phyloP scores from a whole-genome alignment of 2,797 vertebrate species.

The Mergus octosetaceus region DNA sequence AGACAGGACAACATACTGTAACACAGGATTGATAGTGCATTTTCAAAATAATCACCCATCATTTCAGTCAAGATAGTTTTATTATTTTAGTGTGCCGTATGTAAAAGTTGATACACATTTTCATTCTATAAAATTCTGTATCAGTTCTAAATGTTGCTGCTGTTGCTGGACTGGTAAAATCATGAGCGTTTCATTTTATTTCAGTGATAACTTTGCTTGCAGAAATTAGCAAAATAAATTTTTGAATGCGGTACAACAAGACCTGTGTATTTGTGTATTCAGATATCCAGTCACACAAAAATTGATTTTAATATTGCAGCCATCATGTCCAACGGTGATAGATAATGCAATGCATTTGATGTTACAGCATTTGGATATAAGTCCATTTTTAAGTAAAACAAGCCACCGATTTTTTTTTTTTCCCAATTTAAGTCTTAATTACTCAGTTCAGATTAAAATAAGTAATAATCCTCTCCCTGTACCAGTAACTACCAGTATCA shows the following conservation, averaged over 20 bases:
- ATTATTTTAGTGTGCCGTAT: neutral
- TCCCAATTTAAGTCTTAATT: neutral
- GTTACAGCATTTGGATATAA: neutral
- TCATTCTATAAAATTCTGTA: neutral
- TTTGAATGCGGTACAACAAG: neutral
- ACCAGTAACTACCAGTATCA: fast-evolving
- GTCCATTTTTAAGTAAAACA: neutral
- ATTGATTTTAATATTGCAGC: neutral
- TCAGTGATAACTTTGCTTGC: neutral
- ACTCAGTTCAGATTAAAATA: neutral
- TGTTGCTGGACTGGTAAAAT: neutral
- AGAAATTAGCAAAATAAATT: neutral
- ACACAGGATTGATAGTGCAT: neutral
- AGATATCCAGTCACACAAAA: neutral
- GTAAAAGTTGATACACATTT: neutral
- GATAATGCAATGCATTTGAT: neutral
- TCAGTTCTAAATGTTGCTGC: neutral
- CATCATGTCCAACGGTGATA: neutral
- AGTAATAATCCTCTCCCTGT: neutral
- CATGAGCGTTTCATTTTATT: neutral
- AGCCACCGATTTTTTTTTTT: neutral
- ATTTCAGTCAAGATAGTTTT: neutral
- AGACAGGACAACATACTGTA: neutral
- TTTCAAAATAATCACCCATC: neutral
- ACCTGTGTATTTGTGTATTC: neutral